These are phyloP conservation scores for Meliscaeva auricollis DNA, from an alignment of 2,888 invertebrate genomes.

Conservation along the genomic window DNA sequence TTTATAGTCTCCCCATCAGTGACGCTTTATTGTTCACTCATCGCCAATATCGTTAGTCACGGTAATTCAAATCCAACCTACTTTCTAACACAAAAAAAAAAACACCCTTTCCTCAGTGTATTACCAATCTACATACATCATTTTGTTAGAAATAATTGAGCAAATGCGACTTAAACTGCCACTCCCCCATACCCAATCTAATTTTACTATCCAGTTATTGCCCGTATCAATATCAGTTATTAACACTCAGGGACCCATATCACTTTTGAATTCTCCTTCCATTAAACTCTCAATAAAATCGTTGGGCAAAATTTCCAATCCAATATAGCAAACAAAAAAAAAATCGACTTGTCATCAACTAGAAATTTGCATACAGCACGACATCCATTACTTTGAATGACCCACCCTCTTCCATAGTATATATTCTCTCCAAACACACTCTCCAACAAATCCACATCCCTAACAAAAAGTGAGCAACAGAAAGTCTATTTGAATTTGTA, in stretches of 20 bases:
- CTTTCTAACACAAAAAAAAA: background rate
- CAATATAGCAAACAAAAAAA: background rate
- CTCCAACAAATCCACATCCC: background rate
- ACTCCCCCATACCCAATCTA: conserved; percentile 35
- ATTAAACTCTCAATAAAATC: conserved; percentile 53
- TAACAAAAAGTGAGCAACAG: conserved; percentile 11
- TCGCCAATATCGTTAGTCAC: background rate
- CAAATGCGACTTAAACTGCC: conserved; percentile 13
- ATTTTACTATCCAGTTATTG: conserved; percentile 47
- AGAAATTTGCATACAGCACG: conserved; percentile 65
- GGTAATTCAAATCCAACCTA: conserved; percentile 6
- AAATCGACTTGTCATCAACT: conserved; percentile 44
- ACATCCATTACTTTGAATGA: conserved; percentile 67
- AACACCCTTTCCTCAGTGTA: background rate
- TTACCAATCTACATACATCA: conserved; percentile 12
- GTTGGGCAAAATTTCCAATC: background rate
- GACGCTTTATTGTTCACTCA: background rate
- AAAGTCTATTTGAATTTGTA: background rate
- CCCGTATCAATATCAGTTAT: conserved; percentile 61
- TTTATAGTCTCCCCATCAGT: background rate
- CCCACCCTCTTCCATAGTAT: conserved; percentile 4
- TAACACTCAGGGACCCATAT: conserved; percentile 61
- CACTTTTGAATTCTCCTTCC: conserved; percentile 35
- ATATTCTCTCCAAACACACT: background rate
- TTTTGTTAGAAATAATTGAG: background rate